Evolutionary conservation across 2,113 vertebrate species (phyloP).

Genomic region (Albula glossodonta): DNA sequence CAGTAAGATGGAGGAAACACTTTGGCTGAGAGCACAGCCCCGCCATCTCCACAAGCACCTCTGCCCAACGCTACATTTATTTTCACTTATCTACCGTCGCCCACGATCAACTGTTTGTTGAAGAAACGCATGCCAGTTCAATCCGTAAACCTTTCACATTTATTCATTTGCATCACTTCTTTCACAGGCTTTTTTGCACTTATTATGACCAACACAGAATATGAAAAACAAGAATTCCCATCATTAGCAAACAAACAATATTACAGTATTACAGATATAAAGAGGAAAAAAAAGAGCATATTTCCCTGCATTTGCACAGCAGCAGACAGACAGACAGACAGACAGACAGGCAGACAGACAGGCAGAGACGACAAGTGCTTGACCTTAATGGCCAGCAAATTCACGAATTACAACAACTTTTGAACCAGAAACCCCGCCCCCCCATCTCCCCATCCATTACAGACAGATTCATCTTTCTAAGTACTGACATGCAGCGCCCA

Average conservation of each 20-base stretch:
- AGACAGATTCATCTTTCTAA: slow-evolving; percentile 44
- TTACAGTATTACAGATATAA: slow-evolving; percentile 35
- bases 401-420: neutral
- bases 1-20: too few species aligned
- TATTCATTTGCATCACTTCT: slow-evolving; percentile 34
- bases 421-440: slow-evolving; percentile 25
- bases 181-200: slow-evolving; percentile 30
- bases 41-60: slow-evolving; percentile 41
- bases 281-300: slow-evolving; percentile 8
- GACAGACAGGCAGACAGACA: slow-evolving; percentile 21
- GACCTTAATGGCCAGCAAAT: slow-evolving; percentile 26
- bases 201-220: neutral
- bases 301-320: slow-evolving; percentile 28
- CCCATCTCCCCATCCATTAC: slow-evolving; percentile 42
- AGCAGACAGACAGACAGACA: slow-evolving; percentile 20
- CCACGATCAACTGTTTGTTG: slow-evolving; percentile 67
- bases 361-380: slow-evolving; percentile 48
- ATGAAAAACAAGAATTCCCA: slow-evolving; percentile 46
- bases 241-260: slow-evolving; percentile 45
- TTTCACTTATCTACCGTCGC: slow-evolving; percentile 43
- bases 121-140: slow-evolving; percentile 56
- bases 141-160: slow-evolving; percentile 48
- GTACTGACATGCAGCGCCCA: slow-evolving; percentile 56
- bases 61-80: slow-evolving; percentile 12
- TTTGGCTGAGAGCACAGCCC: slow-evolving; percentile 35